Percentiles rank a stretch among this genome's conserved stretches.
Conservation (phyloP, 2,797 vertebrate genomes). For the Paratrypauchen microcephalus region DNA sequence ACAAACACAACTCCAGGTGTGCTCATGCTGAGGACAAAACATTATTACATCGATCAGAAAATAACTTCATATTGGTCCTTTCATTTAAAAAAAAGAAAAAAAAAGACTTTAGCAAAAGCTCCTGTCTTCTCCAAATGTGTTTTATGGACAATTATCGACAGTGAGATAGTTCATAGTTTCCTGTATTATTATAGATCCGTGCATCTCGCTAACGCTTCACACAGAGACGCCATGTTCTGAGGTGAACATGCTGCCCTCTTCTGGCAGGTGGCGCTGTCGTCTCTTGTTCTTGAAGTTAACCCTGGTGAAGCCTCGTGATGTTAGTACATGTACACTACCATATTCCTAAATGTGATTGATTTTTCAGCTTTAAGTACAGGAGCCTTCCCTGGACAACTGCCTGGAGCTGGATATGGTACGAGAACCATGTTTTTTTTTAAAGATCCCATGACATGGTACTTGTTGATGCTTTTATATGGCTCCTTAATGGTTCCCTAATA, state of each 20-base stretch:
- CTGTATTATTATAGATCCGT: too few relatives aligned
- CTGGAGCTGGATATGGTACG: conserved; percentile 62
- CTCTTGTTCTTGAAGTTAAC: conserved; percentile 37
- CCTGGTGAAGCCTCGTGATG: conserved; percentile 30
- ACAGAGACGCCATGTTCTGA: conserved; percentile 17
- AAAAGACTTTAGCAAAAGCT: conserved; percentile 3
- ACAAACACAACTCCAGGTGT: too few relatives aligned
- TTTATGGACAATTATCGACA: not conserved
- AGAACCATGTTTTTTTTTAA: too few relatives aligned
- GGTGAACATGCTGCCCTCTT: conserved; percentile 6
- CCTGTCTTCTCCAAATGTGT: not conserved
- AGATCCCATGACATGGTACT: too few relatives aligned
- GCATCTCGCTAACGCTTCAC: not conserved
- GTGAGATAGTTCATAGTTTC: not conserved
- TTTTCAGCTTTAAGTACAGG: conserved; percentile 55
- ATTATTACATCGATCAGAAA: too few relatives aligned
- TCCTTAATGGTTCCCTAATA: too few relatives aligned
- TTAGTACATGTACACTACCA: not conserved
- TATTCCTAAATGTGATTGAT: conserved; percentile 15
- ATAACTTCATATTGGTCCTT: too few relatives aligned
- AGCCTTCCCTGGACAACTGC: conserved; percentile 55
- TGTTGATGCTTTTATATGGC: too few relatives aligned
- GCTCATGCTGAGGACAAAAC: too few relatives aligned
- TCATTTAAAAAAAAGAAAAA: too few relatives aligned
- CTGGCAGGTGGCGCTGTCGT: conserved; percentile 60